Percentiles rank a stretch among this genome's conserved stretches.
Evolutionary conservation across 2,888 invertebrate species (phyloP).

Genomic region (Biston stratarius): DNA sequence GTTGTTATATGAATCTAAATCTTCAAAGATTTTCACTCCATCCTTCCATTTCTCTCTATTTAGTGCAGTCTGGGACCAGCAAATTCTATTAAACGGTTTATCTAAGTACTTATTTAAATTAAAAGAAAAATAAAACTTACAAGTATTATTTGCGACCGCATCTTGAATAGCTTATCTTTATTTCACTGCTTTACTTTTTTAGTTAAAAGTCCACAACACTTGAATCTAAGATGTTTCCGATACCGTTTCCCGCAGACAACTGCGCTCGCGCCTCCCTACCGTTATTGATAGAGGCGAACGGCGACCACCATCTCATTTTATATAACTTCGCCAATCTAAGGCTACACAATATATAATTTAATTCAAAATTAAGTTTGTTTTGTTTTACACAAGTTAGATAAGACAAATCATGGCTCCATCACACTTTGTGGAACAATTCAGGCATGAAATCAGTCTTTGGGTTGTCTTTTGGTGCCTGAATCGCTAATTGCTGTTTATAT

Average conservation of each 20-base stretch:
- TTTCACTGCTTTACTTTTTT: conserved; percentile 48
- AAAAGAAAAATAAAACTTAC: conserved; percentile 34
- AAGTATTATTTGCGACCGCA: conserved; percentile 59
- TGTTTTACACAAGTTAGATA: conserved; percentile 77
- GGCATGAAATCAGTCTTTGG: conserved; percentile 65
- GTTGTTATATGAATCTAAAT: no score
- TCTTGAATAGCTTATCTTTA: conserved; percentile 51
- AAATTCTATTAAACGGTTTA: neutral
- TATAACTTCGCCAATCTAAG: conserved; percentile 73
- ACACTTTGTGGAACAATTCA: conserved; percentile 62
- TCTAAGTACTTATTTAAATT: neutral
- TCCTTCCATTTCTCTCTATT: no score
- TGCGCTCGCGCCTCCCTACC: conserved; percentile 66
- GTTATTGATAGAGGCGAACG: conserved; percentile 71
- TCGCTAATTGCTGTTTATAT: conserved; percentile 26
- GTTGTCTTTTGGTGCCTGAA: conserved; percentile 38
- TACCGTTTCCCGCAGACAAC: conserved; percentile 58
- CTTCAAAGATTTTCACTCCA: no score
- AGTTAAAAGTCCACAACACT: conserved; percentile 49
- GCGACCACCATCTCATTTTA: conserved; percentile 71
- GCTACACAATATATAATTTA: conserved; percentile 68
- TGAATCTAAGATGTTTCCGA: conserved; percentile 49
- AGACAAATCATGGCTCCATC: conserved; percentile 64
- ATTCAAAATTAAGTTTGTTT: conserved; percentile 67
- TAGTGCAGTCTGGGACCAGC: no score